Conservation (phyloP, 2,113 vertebrate species). For the Takifugu flavidus region DNA sequence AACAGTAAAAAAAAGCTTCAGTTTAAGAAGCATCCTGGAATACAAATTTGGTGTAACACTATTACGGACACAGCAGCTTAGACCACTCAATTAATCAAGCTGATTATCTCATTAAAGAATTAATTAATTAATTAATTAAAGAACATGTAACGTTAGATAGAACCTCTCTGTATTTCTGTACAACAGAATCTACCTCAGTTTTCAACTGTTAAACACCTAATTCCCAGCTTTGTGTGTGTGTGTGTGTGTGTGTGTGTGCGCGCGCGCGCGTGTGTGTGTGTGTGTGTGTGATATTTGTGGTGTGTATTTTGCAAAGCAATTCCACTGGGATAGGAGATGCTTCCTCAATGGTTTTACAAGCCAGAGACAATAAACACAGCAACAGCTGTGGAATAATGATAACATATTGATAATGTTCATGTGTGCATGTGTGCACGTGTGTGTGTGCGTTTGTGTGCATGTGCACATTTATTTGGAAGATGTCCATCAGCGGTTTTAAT, state of each 20-base stretch:
- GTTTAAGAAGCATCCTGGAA: too few relatives aligned
- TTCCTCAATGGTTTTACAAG: slow-evolving; percentile 61
- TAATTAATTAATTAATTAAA: too few relatives aligned
- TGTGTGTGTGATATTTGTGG: neutral
- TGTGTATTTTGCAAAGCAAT: slow-evolving; percentile 7
- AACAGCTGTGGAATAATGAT: slow-evolving; percentile 68
- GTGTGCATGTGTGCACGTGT: neutral
- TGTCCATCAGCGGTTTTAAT: slow-evolving; percentile 31
- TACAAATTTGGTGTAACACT: too few relatives aligned
- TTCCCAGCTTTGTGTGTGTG: too few relatives aligned
- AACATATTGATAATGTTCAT: slow-evolving; percentile 54
- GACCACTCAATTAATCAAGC: neutral
- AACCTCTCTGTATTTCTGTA: too few relatives aligned
- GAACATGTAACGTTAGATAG: too few relatives aligned
- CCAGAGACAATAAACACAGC: slow-evolving; percentile 63
- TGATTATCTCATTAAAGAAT: too few relatives aligned
- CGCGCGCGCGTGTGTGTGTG: neutral
- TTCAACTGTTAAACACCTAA: too few relatives aligned
- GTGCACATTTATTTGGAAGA: slow-evolving; percentile 10
- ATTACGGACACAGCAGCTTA: neutral
- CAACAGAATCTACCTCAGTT: too few relatives aligned
- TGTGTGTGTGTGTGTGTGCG: neutral
- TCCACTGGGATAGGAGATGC: slow-evolving; percentile 51
- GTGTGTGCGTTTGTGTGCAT: neutral
- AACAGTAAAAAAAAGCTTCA: neutral